Percentiles rank a stretch among this genome's conserved stretches.
These are phyloP conservation scores for Leptobrachium leishanense DNA, from an alignment of 2,113 vertebrate genomes.

Conservation along the genomic window DNA sequence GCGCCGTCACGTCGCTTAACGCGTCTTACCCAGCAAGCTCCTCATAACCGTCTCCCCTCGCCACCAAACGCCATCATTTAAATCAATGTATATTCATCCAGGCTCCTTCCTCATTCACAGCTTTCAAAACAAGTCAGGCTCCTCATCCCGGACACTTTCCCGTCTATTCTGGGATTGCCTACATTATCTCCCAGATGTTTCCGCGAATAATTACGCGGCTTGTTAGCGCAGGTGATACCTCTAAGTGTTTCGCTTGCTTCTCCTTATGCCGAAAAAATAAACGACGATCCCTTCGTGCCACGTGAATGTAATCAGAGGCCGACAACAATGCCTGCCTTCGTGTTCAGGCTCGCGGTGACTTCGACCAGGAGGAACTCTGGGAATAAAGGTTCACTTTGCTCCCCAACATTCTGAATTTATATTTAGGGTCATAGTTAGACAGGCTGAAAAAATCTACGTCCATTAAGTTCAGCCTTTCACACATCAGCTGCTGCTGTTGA, in stretches of 20 bases:
- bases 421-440: too few species aligned
- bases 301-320: too few species aligned
- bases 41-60: slow-evolving; percentile 14
- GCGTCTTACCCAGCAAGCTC: slow-evolving; percentile 9
- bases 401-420: too few species aligned
- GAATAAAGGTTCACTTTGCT: too few species aligned
- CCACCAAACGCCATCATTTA: slow-evolving; percentile 25
- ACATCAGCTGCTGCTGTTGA: too few species aligned
- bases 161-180: background rate
- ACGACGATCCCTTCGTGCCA: too few species aligned
- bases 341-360: too few species aligned
- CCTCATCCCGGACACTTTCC: background rate
- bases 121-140: slow-evolving; percentile 41
- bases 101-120: slow-evolving; percentile 29
- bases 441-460: too few species aligned
- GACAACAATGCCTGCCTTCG: too few species aligned
- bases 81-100: slow-evolving; percentile 46
- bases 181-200: slow-evolving; percentile 18
- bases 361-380: too few species aligned
- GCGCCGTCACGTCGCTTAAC: slow-evolving; percentile 17
- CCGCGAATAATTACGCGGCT: slow-evolving; percentile 30
- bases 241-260: background rate
- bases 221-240: slow-evolving; percentile 27
- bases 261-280: background rate
- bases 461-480: too few species aligned